Evolutionary conservation across 2,797 vertebrate genomes (phyloP).

Genomic region (Spinibarbus caldwelli): DNA sequence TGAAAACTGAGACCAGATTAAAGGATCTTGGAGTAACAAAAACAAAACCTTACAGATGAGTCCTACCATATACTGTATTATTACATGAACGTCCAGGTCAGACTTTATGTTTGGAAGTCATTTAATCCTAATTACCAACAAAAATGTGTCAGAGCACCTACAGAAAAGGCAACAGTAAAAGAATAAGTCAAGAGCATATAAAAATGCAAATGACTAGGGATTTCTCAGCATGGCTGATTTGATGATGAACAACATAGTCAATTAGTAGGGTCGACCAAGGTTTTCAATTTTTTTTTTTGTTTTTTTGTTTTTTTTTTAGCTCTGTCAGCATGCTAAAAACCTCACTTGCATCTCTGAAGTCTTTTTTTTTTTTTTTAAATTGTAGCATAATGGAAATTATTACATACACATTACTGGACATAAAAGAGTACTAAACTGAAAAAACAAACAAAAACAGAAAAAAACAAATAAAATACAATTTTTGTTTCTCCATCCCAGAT

Average conservation of each 20-base stretch:
- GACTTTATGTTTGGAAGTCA: not conserved
- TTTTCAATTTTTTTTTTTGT: too few species aligned
- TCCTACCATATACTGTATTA: not conserved
- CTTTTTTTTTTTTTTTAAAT: too few species aligned
- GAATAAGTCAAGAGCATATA: not conserved
- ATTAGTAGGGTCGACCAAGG: not conserved
- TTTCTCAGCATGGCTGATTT: not conserved
- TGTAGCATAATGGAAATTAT: too few species aligned
- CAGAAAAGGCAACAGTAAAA: not conserved
- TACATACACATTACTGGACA: too few species aligned
- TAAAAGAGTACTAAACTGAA: too few species aligned
- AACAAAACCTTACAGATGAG: not conserved
- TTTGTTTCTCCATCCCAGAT: too few species aligned
- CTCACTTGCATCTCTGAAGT: too few species aligned
- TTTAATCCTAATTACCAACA: conserved; percentile 1
- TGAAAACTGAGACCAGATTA: conserved; percentile 37
- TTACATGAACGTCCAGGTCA: not conserved
- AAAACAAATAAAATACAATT: too few species aligned
- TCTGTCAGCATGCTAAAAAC: too few species aligned
- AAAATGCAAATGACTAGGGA: not conserved
- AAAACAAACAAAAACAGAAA: too few species aligned
- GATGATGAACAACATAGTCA: not conserved
- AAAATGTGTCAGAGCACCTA: not conserved
- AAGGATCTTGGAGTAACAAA: conserved; percentile 41
- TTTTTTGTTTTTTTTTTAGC: too few species aligned